Evolutionary conservation across 2,797 vertebrate species (phyloP).

Genomic region (Hippopotamyrus pictus): DNA sequence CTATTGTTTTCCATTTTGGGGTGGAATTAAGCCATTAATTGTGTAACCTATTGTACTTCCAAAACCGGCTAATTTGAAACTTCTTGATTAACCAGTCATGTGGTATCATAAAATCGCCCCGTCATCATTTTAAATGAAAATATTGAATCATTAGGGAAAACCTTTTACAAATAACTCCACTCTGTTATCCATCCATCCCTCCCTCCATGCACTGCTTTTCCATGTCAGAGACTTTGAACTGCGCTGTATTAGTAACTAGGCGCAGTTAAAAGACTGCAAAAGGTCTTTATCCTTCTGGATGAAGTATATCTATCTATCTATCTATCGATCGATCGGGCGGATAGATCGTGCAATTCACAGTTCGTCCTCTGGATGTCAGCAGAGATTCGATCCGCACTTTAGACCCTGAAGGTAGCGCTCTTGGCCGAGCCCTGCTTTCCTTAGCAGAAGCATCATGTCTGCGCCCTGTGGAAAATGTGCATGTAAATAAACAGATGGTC

Average conservation of each 20-base stretch:
- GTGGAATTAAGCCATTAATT: not conserved
- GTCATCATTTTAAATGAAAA: not conserved
- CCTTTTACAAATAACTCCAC: not conserved
- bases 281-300: too few species aligned
- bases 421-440: constrained; percentile 37
- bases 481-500: constrained; percentile 32
- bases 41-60: not conserved
- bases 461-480: constrained; percentile 42
- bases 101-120: not conserved
- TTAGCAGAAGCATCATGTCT: constrained; percentile 53
- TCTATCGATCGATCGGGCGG: not conserved
- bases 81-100: not conserved
- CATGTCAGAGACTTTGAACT: not conserved
- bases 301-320: too few species aligned
- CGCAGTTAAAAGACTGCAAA: not conserved
- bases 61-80: not conserved
- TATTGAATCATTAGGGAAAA: not conserved
- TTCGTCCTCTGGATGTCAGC: constrained; percentile 44
- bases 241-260: not conserved
- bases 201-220: not conserved
- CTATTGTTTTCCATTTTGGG: not conserved
- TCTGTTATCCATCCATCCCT: not conserved
- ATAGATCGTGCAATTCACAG: not conserved
- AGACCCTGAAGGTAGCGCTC: constrained; percentile 15
- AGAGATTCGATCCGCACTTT: not conserved